Percentiles rank a stretch among this genome's conserved stretches.
Conservation (phyloP, 2,888 invertebrate species). For the Sesia apiformis region DNA sequence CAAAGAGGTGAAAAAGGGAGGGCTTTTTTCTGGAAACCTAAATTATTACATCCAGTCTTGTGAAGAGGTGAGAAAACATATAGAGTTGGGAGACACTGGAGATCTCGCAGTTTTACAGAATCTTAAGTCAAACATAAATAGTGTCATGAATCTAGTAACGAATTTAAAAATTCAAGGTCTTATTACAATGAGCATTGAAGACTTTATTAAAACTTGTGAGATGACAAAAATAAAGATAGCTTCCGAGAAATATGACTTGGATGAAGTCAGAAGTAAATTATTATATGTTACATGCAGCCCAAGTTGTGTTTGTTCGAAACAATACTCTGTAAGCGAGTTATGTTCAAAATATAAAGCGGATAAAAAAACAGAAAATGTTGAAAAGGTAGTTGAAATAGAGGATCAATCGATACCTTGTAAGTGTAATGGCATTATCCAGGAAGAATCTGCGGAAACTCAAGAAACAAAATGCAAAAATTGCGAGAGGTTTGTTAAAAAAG, state of each 20-base stretch:
- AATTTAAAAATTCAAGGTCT: conserved; percentile 20
- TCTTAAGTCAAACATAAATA: conserved; percentile 19
- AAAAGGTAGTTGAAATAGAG: not conserved
- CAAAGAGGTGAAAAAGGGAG: conserved; percentile 19
- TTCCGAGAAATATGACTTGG: not conserved
- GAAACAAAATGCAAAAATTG: not conserved
- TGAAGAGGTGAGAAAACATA: conserved; percentile 20
- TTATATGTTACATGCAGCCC: not conserved
- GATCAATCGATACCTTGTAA: not conserved
- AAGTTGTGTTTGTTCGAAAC: not conserved
- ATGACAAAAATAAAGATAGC: conserved; percentile 18
- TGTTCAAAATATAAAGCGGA: not conserved
- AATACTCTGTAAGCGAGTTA: not conserved
- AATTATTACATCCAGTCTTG: conserved; percentile 28
- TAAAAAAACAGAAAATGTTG: not conserved
- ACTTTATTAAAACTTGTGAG: conserved; percentile 21
- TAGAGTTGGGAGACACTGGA: conserved; percentile 2
- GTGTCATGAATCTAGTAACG: conserved; percentile 19
- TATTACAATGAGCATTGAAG: conserved; percentile 18
- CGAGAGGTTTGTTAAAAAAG: not conserved
- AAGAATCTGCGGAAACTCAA: too few relatives aligned
- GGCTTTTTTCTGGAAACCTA: conserved; percentile 19
- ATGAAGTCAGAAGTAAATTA: not conserved
- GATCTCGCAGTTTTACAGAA: conserved; percentile 9
- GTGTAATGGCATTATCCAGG: not conserved